A percentile compares a stretch with the other conserved stretches of the same genome.
phyloP scores from a whole-genome alignment of 2,113 vertebrate species.

The Brienomyrus brachyistius region DNA sequence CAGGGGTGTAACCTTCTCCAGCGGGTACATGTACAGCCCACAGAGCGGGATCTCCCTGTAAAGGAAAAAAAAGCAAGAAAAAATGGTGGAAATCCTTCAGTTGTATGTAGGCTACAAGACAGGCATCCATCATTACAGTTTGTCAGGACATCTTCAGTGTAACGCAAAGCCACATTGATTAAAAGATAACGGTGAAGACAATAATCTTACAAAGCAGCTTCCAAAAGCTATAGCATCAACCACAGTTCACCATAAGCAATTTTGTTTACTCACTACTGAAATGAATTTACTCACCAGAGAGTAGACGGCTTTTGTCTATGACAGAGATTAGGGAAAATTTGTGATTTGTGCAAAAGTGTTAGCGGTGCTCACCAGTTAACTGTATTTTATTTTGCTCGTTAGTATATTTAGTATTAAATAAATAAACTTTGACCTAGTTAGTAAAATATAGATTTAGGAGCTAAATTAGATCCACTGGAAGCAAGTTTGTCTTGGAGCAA shows the following conservation, averaged over 20 bases:
- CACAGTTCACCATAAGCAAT: neutral
- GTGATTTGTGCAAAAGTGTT: neutral
- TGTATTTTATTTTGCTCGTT: neutral
- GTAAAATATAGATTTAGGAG: constrained; percentile 9
- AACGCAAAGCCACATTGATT: neutral
- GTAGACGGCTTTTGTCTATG: neutral
- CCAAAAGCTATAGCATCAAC: neutral
- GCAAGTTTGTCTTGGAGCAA: neutral
- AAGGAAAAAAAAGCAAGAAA: constrained; percentile 17
- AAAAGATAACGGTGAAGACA: neutral
- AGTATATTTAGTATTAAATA: neutral
- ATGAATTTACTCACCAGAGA: neutral
- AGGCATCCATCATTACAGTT: neutral
- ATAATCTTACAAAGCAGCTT: neutral
- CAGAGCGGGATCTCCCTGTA: constrained; percentile 48
- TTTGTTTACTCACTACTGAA: constrained; percentile 3
- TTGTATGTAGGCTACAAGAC: neutral
- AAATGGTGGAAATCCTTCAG: neutral
- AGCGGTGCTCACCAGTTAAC: neutral
- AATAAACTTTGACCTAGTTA: neutral
- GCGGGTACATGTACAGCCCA: constrained; percentile 47
- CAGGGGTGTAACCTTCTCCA: constrained; percentile 70
- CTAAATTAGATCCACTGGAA: constrained; percentile 3
- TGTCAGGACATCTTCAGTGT: neutral
- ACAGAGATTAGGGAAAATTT: constrained; percentile 14